Percentiles rank a stretch among this genome's conserved stretches.
phyloP scores from a whole-genome alignment of 2,113 vertebrate genomes.

The Tychaedon coryphoeus region DNA sequence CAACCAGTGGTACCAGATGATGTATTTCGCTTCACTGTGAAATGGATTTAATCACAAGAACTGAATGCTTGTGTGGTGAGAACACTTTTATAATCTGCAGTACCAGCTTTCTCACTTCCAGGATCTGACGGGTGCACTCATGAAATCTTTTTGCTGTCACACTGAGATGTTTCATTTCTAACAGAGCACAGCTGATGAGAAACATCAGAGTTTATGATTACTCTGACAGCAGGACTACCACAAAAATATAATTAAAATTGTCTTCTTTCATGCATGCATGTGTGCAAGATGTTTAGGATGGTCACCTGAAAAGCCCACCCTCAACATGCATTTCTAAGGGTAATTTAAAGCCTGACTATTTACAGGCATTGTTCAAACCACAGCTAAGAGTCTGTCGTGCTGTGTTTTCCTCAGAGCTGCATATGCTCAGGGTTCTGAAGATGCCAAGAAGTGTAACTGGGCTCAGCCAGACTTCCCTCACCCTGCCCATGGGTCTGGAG shows the following conservation, averaged over 20 bases:
- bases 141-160: constrained; percentile 33
- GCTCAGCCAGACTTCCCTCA: not conserved
- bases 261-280: not conserved
- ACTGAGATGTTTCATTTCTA: constrained; percentile 35
- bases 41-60: not conserved
- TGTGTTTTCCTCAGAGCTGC: not conserved
- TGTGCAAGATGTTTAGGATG: not conserved
- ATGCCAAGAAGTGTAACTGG: not conserved
- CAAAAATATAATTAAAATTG: constrained; percentile 27
- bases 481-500: not conserved
- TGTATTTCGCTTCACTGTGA: not conserved
- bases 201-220: constrained; percentile 21
- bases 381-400: not conserved
- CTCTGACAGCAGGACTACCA: not conserved
- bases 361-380: not conserved
- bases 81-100: not conserved
- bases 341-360: not conserved
- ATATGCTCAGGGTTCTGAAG: not conserved
- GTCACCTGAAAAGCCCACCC: not conserved
- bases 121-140: not conserved
- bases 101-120: constrained; percentile 32
- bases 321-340: not conserved
- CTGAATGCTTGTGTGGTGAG: not conserved
- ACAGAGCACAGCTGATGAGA: constrained; percentile 1
- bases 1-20: not conserved